Base-by-base conservation (phyloP, 2,888 invertebrate species). In the Cheilosia vernalis region DNA sequence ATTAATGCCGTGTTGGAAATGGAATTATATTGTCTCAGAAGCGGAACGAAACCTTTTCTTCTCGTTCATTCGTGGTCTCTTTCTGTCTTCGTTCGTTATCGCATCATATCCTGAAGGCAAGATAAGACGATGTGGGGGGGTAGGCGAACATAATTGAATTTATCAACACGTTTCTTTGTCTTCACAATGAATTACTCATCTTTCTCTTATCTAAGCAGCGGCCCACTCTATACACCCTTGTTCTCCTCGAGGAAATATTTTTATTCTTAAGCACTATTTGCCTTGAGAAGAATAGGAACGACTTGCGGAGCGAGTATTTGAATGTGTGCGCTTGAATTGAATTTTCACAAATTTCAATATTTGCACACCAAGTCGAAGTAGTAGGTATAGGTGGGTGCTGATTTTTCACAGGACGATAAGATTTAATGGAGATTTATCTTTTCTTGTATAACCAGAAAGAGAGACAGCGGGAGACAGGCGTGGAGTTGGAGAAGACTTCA, bases 101-200 rank as follows among this genome's bases (percentile, higher is more conserved):
- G 30, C 30, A 80, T 21, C 69, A 21, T 74, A 51, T 67, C 81
- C 81, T 56, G 58, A 51, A 67, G 81, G 81, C 85, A 37, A 76
- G 76, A 80, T 84, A 76, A 66, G 66, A 49, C 21, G 51, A 24
- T 13, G 37, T 10, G 9, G 47, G 21, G 53, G 37, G 7, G 9
- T 30, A 56, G 56, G 56, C 69, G 72, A 85, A 77, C 61, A 85
- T 85, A 85, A 85, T 85, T 85, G 85, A 85, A 85, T 85, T 85
- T 85, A 85, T 85, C 85, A 85, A 85, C 85, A 85, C 85, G 81
- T 85, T 81, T 72, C 81, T 81, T 85, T 85, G 85, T 81, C 85
- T 85, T 85, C 81, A 76, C 85, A 81, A 85, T 81, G 81, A 85
- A 85, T 85, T 81, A 85, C 85, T 85, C 85, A 85, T 85, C 76